Evolutionary conservation across 1,140 invertebrate species (phyloP), one percentile per base, ranked within the genome.

Genomic region (Leucophenga varia): DNA sequence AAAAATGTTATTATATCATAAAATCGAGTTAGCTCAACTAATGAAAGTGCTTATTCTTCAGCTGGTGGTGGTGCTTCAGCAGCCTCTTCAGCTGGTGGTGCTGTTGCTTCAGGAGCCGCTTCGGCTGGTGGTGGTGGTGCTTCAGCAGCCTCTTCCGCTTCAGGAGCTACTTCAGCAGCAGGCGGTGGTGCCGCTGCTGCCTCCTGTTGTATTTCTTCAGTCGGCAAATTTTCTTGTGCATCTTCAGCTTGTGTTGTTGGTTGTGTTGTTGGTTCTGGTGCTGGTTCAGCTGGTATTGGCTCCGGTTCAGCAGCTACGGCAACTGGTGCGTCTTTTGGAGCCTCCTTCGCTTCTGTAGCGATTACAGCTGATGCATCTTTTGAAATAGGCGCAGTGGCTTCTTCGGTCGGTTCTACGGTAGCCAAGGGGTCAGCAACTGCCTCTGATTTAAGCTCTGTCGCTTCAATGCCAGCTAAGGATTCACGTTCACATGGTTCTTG

Each of bases 381-480:
- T n/a, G n/a, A n/a, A n/a, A n/a, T n/a, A n/a, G n/a, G n/a, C n/a
- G n/a, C n/a, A n/a, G n/a, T n/a, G n/a, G n/a, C n/a, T n/a, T n/a
- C n/a, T n/a, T n/a, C n/a, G n/a, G n/a, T n/a, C n/a, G n/a, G n/a
- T n/a, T n/a, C n/a, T n/a, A n/a, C n/a, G n/a, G n/a, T n/a, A n/a
- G n/a, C n/a, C n/a, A n/a, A n/a, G n/a, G n/a, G n/a, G n/a, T n/a
- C 25, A 30, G 25, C 25, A 30, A 7, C 25, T 30, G 30, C 30
- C 12, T 30, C 25, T n/a, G n/a, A n/a, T n/a, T n/a, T n/a, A n/a
- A n/a, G 61, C 45, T 65, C 61, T 9, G 10, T 22, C 2, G 55
- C 14, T n/a, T n/a, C n/a, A n/a, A 9, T 39, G 53, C 60, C 64
- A 35, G 6, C 12, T 31, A 41, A 10, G 13, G 2, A 21, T 14